Percentiles rank a stretch among this genome's conserved stretches.
Evolutionary conservation across 2,113 vertebrate species (phyloP).

Genomic region (Toxotes chatareus): DNA sequence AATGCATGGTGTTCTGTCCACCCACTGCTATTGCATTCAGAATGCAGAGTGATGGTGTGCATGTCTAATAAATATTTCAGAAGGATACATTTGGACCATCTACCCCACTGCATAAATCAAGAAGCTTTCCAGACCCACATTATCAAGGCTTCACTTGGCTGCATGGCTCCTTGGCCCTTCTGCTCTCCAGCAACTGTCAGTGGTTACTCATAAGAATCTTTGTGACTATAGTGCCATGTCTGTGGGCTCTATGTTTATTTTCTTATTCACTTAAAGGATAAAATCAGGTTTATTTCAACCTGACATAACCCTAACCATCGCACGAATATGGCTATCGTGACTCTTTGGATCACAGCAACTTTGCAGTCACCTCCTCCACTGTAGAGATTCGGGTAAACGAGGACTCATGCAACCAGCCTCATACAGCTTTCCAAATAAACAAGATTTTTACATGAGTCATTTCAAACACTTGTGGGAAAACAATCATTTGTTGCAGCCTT

Average conservation of each 20-base stretch:
- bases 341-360: neutral
- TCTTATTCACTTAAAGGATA: neutral
- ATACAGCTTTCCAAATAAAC: no score
- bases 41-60: conserved; percentile 69
- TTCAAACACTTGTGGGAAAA: no score
- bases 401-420: no score
- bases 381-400: neutral
- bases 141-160: conserved; percentile 63
- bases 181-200: conserved; percentile 48
- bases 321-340: neutral
- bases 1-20: conserved; percentile 60
- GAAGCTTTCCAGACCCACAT: conserved; percentile 65
- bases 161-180: conserved; percentile 46
- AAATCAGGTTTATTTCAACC: neutral
- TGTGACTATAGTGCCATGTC: neutral
- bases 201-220: conserved; percentile 27
- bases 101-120: conserved; percentile 73
- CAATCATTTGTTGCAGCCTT: no score
- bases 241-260: neutral
- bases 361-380: neutral
- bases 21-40: conserved; percentile 59
- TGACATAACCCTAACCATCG: neutral
- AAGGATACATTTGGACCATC: conserved; percentile 77
- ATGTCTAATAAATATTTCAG: conserved; percentile 78
- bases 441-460: no score